Evolutionary conservation across 2,113 vertebrate genomes (phyloP), one percentile per base, ranked within the genome.

Genomic region (Rhodinocichla rosea): DNA sequence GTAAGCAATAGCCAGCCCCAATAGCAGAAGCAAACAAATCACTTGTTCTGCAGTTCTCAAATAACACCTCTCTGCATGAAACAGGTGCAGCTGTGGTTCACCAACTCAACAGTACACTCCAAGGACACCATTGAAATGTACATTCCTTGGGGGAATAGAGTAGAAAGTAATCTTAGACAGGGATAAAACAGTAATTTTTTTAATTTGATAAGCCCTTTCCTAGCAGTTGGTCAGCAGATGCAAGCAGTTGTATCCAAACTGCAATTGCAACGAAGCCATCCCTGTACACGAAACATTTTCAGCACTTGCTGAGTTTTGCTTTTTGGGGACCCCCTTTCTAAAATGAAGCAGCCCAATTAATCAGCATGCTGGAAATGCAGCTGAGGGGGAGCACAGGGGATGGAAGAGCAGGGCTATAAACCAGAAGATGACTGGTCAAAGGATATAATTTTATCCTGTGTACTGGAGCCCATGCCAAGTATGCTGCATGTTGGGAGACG

Each of bases 261-360:
- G 47, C 39, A 26, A 11, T 1, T 44, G n/a, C 45, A 80, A 60
- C 0, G 0, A 64, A 94, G 13, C 23, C 44, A 28, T 32, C 19
- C 19, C 50, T 26, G 9, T 15, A 74, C 22, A 6, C 2, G 3
- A 50, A 93, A 74, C 1, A 28, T 40, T 65, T 50, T 26, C 45
- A 83, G 37, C 15, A 4, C 13, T 50, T 84, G 32, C 22, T 57
- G 32, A 75, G 6, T 13, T 79, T 75, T 80, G n/a, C 2, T 52
- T 20, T 86, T 73, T 56, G 70, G 62, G 57, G 53, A 6, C 2
- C 3, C 3, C 4, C 7, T 6, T 73, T 65, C 30, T 40, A 77
- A 64, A 56, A 35, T 11, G 9, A 49, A 71, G 49, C 21, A 80
- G 19, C 16, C n/a, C 22, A 40, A 4, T 39, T 42, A 52, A 60